These are phyloP conservation scores for Endotricha flammealis DNA, from an alignment of 2,888 invertebrate genomes.

Conservation along the genomic window DNA sequence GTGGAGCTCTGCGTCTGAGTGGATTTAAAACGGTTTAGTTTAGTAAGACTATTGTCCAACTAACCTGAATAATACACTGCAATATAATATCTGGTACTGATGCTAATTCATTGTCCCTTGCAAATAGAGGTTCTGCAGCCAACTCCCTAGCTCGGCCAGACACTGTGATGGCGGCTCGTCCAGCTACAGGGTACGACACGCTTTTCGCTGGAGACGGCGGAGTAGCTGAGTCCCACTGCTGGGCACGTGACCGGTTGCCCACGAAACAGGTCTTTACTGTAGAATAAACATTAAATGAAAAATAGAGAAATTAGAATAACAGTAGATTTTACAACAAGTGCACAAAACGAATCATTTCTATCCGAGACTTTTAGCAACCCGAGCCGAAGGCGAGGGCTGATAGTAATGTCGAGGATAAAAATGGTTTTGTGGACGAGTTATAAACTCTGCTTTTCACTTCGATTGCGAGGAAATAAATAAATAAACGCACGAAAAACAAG, in stretches of 20 bases:
- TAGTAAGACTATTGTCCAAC: not conserved
- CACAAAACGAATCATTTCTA: too few species aligned
- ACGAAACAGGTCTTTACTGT: constrained; percentile 93
- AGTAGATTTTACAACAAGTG: too few species aligned
- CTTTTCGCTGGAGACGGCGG: constrained; percentile 78
- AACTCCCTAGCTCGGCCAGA: constrained; percentile 85
- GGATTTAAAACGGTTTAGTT: not conserved
- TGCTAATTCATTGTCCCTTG: constrained; percentile 82
- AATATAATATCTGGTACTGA: constrained; percentile 90
- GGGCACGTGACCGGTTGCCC: constrained; percentile 83
- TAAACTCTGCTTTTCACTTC: too few species aligned
- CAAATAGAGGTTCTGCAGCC: constrained; percentile 91
- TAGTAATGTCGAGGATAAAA: too few species aligned
- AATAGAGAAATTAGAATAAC: too few species aligned
- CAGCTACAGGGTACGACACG: constrained; percentile 79
- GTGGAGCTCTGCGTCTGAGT: too few species aligned
- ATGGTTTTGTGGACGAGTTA: too few species aligned
- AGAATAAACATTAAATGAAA: too few species aligned
- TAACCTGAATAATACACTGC: constrained; percentile 85
- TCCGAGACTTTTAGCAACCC: too few species aligned
- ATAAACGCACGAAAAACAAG: too few species aligned
- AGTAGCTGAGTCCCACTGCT: constrained; percentile 61
- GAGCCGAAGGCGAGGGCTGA: too few species aligned
- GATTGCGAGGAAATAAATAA: too few species aligned
- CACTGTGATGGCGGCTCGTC: constrained; percentile 82